Percentiles rank a stretch among this genome's conserved stretches.
Evolutionary conservation across 2,888 invertebrate genomes (phyloP).

Genomic region (Schizaphis graminum): DNA sequence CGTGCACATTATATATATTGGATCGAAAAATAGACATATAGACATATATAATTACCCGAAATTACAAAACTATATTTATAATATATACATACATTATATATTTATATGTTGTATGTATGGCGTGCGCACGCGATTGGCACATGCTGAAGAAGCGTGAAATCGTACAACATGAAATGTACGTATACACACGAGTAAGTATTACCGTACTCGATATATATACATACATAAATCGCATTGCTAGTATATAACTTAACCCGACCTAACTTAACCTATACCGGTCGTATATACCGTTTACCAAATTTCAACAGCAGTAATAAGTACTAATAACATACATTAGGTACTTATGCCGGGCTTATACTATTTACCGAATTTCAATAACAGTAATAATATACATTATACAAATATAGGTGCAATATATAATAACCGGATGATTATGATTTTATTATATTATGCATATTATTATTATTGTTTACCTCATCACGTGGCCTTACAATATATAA

Average conservation of each 20-base stretch:
- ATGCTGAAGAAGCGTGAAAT: not conserved
- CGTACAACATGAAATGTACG: not conserved
- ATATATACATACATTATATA: not conserved
- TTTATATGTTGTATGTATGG: not conserved
- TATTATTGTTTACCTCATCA: not conserved
- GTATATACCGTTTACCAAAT: not conserved
- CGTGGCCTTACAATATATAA: not conserved
- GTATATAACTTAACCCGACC: not conserved
- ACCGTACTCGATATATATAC: not conserved
- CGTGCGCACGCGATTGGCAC: not conserved
- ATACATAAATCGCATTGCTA: not conserved
- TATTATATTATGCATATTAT: not conserved
- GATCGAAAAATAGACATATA: not conserved
- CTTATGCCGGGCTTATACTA: not conserved
- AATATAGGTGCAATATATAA: not conserved
- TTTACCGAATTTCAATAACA: not conserved
- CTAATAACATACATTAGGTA: not conserved
- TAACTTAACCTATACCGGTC: not conserved
- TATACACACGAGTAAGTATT: not conserved
- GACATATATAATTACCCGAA: not conserved
- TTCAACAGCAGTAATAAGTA: not conserved
- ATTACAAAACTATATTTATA: not conserved
- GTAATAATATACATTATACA: not conserved
- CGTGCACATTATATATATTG: not conserved
- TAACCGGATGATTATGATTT: not conserved